These are phyloP conservation scores for Odontothrips loti DNA, from an alignment of 2,888 invertebrate species.

Conservation along the genomic window DNA sequence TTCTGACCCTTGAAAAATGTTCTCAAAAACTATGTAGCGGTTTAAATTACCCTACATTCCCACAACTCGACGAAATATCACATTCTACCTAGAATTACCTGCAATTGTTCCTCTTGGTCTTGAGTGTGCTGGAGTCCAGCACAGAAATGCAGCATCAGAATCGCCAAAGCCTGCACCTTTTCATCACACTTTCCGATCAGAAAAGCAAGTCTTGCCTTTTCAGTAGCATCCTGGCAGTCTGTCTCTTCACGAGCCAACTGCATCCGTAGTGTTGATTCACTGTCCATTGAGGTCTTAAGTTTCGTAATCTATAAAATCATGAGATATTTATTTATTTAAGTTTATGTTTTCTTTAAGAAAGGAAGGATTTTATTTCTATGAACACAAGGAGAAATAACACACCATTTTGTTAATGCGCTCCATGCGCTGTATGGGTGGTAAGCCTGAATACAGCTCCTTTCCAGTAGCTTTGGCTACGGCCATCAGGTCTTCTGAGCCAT, in stretches of 20 bases:
- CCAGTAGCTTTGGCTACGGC: conserved; percentile 85
- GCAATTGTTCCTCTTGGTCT: conserved; percentile 42
- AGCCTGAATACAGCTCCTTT: conserved; percentile 68
- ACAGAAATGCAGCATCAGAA: conserved; percentile 91
- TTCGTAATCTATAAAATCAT: conserved; percentile 59
- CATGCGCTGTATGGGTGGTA: conserved; percentile 64
- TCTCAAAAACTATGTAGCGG: no score
- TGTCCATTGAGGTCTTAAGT: conserved; percentile 69
- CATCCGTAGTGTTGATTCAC: conserved; percentile 56
- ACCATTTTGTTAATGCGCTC: conserved; percentile 85
- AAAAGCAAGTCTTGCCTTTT: conserved; percentile 50
- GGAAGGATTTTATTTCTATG: conserved; percentile 16
- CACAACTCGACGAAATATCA: no score
- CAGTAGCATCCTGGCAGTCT: conserved; percentile 45
- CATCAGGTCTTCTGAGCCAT: conserved; percentile 75
- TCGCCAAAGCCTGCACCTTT: conserved; percentile 83
- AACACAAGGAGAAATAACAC: conserved; percentile 41
- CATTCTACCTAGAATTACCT: background rate
- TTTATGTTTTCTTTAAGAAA: conserved; percentile 21
- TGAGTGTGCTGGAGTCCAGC: conserved; percentile 84
- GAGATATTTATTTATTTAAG: conserved; percentile 6
- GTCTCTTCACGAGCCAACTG: conserved; percentile 51
- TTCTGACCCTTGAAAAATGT: no score
- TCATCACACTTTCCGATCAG: conserved; percentile 67
- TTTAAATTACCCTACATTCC: no score